Base-by-base conservation (phyloP, 2,797 vertebrate species). In the Distichodus sexfasciatus region DNA sequence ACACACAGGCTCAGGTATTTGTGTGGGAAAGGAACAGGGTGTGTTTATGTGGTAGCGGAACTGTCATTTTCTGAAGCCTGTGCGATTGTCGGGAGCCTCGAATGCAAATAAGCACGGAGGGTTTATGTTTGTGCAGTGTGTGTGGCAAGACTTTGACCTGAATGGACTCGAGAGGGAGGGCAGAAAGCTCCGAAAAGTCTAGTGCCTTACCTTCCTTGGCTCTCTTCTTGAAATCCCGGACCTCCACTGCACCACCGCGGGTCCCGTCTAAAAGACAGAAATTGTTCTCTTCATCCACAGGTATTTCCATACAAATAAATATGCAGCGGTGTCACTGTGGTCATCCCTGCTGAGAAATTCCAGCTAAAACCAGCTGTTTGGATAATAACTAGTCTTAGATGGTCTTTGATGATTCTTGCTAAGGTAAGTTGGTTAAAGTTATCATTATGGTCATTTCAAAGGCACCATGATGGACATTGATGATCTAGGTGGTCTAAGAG, bases 191-290 rank as follows among this genome's bases (percentile, higher is more conserved):
- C n/a, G n/a, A n/a, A 68, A 69, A 47, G 47, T 76, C 76, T 74
- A 57, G 74, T 21, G 24, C 28, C 81, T 92, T 90, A 98, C 97
- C 97, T 95, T 98, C 95, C 81, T 93, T 91, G 83, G 97, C 97
- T 91, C 93, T 95, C 85, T 91, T 94, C 92, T 95, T 93, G 83
- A 97, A 98, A 81, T 99, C 96, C 81, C 88, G 89, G 72, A 99
- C 96, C 89, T 96, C 85, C 76, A 99, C 76, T 59, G 90, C 75
- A 75, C 97, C 97, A 2, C 96, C 97, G 36, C 86, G 89, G 78
- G 89, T 92, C 76, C 87, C 91, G 84, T 97, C 96, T 97, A 85
- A 77, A 89, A 90, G 65, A 43, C 69, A 89, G 80, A 76, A 29
- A 77, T 29, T 35, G n/a, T 55, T 38, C 7, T 60, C 61, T 4